Evolutionary conservation across 2,113 vertebrate species (phyloP).

Genomic region (Planiliza haematocheilus): DNA sequence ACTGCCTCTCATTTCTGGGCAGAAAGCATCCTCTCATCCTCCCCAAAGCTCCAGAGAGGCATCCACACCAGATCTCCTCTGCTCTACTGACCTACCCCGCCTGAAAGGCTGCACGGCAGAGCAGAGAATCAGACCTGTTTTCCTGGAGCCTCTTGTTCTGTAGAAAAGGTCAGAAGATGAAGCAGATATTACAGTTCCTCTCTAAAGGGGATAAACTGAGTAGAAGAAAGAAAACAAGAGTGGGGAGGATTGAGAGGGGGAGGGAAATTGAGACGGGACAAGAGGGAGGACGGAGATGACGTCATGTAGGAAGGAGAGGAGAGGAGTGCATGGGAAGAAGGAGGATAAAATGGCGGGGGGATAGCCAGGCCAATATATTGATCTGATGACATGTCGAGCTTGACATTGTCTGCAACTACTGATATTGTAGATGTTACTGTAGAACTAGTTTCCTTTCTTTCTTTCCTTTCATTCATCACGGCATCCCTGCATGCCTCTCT

Average conservation of each 20-base stretch:
- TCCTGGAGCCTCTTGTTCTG: conserved; percentile 37
- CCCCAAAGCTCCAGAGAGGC: conserved; percentile 23
- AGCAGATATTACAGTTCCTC: conserved; percentile 33
- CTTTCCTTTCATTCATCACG: too few species aligned
- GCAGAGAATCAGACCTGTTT: neutral
- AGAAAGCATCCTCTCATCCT: conserved; percentile 21
- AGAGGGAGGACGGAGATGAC: neutral
- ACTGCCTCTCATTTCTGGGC: conserved; percentile 24
- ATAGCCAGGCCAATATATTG: conserved; percentile 7
- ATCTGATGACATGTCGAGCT: conserved; percentile 21
- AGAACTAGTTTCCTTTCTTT: neutral
- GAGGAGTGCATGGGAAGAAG: conserved; percentile 5
- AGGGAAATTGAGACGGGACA: neutral
- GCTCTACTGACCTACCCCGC: conserved; percentile 16
- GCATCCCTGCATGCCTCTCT: too few species aligned
- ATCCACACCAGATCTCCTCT: conserved; percentile 23
- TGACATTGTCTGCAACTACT: conserved; percentile 9
- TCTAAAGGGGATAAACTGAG: conserved; percentile 20
- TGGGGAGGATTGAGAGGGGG: too few species aligned
- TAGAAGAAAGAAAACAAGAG: neutral
- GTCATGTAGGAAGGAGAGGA: conserved; percentile 6
- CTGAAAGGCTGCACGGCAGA: conserved; percentile 24
- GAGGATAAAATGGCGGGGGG: neutral
- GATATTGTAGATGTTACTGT: conserved; percentile 19
- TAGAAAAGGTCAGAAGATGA: conserved; percentile 24